Conservation (phyloP, 2,797 vertebrate genomes). For the Aphelocoma californica region DNA sequence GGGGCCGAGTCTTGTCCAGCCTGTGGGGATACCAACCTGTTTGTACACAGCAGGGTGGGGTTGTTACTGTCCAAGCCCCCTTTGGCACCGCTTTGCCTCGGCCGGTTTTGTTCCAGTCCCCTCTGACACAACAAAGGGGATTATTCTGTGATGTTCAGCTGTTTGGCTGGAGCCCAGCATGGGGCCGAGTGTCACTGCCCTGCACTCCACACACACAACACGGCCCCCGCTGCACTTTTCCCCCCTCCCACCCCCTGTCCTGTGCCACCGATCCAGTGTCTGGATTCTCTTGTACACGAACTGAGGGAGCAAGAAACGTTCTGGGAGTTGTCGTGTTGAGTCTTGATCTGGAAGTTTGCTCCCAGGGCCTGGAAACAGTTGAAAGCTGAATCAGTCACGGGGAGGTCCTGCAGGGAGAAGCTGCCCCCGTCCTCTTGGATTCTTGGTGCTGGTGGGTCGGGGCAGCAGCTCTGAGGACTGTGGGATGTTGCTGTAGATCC, state of each 20-base stretch:
- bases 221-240: fast-evolving
- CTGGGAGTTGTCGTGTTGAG: not conserved
- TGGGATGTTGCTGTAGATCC: not conserved
- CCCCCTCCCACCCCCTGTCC: not conserved
- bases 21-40: fast-evolving
- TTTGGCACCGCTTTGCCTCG: not conserved
- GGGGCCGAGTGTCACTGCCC: not conserved
- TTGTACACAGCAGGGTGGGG: not conserved
- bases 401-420: not conserved
- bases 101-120: slow-evolving; percentile 10
- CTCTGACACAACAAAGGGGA: slow-evolving; percentile 26
- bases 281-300: fast-evolving
- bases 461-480: not conserved
- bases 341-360: not conserved
- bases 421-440: fast-evolving
- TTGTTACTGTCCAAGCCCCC: not conserved
- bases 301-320: not conserved
- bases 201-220: not conserved
- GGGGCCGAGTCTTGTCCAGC: not conserved
- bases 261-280: fast-evolving
- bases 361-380: not conserved
- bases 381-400: not conserved
- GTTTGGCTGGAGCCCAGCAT: not conserved
- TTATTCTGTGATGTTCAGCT: slow-evolving; percentile 20
- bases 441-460: not conserved